Evolutionary conservation across 2,888 invertebrate genomes (phyloP), one percentile per base, ranked within the genome.

Genomic region (Ormia ochracea): DNA sequence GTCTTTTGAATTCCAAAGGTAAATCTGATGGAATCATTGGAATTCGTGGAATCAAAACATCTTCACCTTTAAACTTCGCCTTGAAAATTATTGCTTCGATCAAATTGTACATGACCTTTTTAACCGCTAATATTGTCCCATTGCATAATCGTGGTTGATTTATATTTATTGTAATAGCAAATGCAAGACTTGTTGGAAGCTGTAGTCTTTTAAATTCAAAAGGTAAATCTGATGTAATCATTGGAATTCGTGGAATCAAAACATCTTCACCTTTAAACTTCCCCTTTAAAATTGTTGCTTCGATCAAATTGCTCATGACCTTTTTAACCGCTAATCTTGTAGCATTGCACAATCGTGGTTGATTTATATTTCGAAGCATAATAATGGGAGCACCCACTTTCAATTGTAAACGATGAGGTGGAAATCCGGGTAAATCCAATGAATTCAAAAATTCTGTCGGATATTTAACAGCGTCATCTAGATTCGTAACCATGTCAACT

Each of bases 381-480:
- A 79, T 77, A 14, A 79, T 69, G 0, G 33, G 41, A 14, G 61
- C 52, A 3, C 58, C 58, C 17, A 69, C 23, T 50, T 74, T 74
- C n/a, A 74, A 43, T 56, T 54, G 63, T 10, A 79, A 52, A 45
- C 26, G 19, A 45, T 79, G 74, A 6, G 69, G 65, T 58, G 74
- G 58, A 7, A 69, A 36, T 9, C 74, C 74, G 6, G 79, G 65
- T 31, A 59, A 59, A 36, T 74, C 69, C 38, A 79, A 26, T n/a
- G 78, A 74, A 58, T 79, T 82, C 19, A 82, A 82, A 65, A 82
- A 81, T 41, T 81, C 72, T 14, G 38, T 38, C 12, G 77, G 68
- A 76, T n/a, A n/a, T n/a, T 69, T 50, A 3, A 70, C 50, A 31
- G 21, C 50, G 7, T 48, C 68, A 7, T 54, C 45, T 54, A 45